Percentiles rank a stretch among this genome's conserved stretches.
phyloP scores from a whole-genome alignment of 2,113 vertebrate genomes.

The Lophura nycthemera region DNA sequence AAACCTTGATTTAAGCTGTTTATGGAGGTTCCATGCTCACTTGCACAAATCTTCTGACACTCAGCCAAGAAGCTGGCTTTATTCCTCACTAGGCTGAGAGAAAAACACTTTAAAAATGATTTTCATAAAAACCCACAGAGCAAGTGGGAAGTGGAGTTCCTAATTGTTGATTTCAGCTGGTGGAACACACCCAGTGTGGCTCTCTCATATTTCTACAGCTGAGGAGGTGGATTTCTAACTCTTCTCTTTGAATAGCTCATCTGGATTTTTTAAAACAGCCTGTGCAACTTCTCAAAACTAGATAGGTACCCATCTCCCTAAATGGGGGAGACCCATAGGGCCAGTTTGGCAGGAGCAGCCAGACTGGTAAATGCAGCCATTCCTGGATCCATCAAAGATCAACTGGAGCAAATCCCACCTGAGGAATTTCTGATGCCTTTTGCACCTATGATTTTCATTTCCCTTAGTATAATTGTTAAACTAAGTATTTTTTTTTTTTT shows the following conservation, averaged over 20 bases:
- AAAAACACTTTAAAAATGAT: background rate
- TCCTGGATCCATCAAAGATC: background rate
- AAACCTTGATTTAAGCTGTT: conserved; percentile 59
- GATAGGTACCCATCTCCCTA: background rate
- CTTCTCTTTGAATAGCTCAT: background rate
- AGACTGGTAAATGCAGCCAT: background rate
- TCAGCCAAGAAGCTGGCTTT: conserved; percentile 33
- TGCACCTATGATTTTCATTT: too few relatives aligned
- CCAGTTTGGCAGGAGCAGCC: background rate
- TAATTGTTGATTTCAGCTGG: background rate
- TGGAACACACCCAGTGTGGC: background rate
- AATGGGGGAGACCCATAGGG: background rate
- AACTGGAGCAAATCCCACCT: background rate
- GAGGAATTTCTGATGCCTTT: background rate
- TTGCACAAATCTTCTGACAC: background rate
- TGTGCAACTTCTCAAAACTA: accelerated
- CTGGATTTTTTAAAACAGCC: background rate
- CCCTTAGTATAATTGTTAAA: background rate
- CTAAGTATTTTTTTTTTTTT: background rate
- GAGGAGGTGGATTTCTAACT: background rate
- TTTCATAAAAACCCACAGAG: background rate
- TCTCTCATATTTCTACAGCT: background rate
- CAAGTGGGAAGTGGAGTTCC: background rate
- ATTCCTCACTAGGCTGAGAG: background rate
- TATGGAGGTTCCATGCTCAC: background rate